These are phyloP conservation scores for Melipona quadrifasciata DNA, from an alignment of 1,140 invertebrate species.

Conservation along the genomic window DNA sequence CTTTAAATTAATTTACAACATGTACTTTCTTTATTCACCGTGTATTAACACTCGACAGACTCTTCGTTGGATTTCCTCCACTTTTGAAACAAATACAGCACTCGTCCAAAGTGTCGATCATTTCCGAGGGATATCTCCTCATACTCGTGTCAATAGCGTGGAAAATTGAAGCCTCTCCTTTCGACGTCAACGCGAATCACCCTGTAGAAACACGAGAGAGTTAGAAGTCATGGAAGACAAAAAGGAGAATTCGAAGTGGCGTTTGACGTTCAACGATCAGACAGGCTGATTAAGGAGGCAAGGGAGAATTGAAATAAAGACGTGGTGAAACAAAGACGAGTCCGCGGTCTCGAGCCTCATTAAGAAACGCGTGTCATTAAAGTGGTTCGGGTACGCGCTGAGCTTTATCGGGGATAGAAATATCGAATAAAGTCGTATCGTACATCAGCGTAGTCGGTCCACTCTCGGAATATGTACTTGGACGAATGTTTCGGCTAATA, in stretches of 20 bases:
- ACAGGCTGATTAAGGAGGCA: slow-evolving; percentile 4
- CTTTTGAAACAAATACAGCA: too few relatives aligned
- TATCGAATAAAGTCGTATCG: slow-evolving; percentile 26
- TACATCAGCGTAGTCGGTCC: not conserved
- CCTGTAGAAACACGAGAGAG: not conserved
- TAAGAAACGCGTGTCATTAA: slow-evolving; percentile 39
- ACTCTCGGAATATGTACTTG: not conserved
- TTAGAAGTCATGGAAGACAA: not conserved
- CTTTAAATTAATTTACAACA: too few relatives aligned
- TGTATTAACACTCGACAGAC: too few relatives aligned
- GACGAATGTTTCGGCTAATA: slow-evolving; percentile 19
- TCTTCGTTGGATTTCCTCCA: too few relatives aligned
- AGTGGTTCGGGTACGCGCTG: not conserved
- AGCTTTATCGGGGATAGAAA: not conserved
- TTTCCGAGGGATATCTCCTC: too few relatives aligned
- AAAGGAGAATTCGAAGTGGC: not conserved
- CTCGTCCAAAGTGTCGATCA: too few relatives aligned
- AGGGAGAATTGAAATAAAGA: slow-evolving; percentile 33
- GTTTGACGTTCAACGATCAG: not conserved
- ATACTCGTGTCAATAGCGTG: too few relatives aligned
- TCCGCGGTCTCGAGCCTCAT: slow-evolving; percentile 3
- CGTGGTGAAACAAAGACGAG: slow-evolving; percentile 5
- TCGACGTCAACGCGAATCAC: not conserved
- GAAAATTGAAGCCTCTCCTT: too few relatives aligned
- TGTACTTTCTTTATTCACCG: too few relatives aligned